Evolutionary conservation across 2,797 vertebrate genomes (phyloP), one percentile per base, ranked within the genome.

Genomic region (Hoplostethus mediterraneus): DNA sequence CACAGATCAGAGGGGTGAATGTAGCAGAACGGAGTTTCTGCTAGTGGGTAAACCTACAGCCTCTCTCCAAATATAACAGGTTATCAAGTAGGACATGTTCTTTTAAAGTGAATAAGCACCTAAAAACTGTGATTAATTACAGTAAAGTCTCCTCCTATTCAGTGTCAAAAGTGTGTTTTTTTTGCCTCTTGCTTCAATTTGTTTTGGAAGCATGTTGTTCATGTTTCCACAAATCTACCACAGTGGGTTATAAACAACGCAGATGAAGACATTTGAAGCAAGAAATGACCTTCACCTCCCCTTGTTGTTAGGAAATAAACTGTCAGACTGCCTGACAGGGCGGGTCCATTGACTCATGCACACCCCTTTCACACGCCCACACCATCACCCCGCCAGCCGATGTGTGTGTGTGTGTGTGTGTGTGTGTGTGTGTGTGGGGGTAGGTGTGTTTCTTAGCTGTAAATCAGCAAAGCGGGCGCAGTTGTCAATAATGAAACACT

Each of bases 261-360:
- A 58, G 59, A 79, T 82, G 71, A 65, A 70, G 73, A 83, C 53
- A 36, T 53, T 64, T 72, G 63, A 54, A 40, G n/a, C 42, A 61
- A 68, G 45, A 55, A 59, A 0, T 67, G 77, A 75, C 74, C 85
- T 83, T 82, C 66, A 67, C 77, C 72, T 77, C 73, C 52, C 40
- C 60, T 55, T 47, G 11, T 65, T 80, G 62, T 70, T 33, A 28
- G 47, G 45, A 65, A 42, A 72, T 75, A 82, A 73, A 67, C 62
- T 76, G 65, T 71, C 72, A 66, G 59, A 63, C 6, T 6, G 21
- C 51, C 9, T 21, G 31, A n/a, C 48, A 2, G 63, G 79, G 80
- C 12, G 56, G 76, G 44, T 79, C 44, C 13, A 16, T 1, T 42
- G 25, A 47, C 21, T 47, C 44, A 28, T 10, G 25, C 62, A 63